phyloP scores from a whole-genome alignment of 2,113 vertebrate genomes.

The Collichthys lucidus region DNA sequence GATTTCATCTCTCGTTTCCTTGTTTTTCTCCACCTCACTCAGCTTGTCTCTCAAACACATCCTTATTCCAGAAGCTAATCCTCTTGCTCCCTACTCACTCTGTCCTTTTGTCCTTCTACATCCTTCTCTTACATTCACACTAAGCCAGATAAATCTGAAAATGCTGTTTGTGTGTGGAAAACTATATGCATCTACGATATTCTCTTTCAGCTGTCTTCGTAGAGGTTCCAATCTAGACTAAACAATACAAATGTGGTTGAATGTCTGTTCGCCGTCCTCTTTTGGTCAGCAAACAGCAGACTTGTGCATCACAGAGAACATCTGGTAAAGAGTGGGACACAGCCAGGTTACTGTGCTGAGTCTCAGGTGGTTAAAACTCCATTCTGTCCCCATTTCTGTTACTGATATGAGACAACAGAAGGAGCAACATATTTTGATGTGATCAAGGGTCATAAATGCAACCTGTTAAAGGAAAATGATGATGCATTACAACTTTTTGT shows the following conservation, averaged over 20 bases:
- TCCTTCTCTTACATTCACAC: neutral
- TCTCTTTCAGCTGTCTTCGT: neutral
- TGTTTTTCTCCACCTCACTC: conserved; percentile 8
- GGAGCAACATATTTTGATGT: no score
- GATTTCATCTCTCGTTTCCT: neutral
- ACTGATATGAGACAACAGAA: no score
- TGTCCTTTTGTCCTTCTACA: conserved; percentile 13
- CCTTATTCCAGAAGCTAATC: conserved; percentile 43
- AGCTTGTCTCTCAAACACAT: conserved; percentile 19
- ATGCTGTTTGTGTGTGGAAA: conserved; percentile 9
- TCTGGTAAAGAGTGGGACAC: neutral
- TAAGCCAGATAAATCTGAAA: conserved; percentile 11
- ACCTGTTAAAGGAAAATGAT: no score
- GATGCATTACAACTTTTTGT: neutral
- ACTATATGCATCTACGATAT: neutral
- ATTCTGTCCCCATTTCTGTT: neutral
- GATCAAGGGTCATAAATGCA: no score
- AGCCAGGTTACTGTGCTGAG: neutral
- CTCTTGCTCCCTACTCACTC: conserved; percentile 33
- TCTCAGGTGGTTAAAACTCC: neutral
- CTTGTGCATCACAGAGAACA: neutral
- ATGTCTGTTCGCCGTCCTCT: neutral
- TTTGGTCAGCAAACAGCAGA: neutral
- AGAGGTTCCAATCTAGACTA: neutral
- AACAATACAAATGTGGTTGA: neutral